phyloP scores from a whole-genome alignment of 2,797 vertebrate species.

The Protosalanx chinensis region DNA sequence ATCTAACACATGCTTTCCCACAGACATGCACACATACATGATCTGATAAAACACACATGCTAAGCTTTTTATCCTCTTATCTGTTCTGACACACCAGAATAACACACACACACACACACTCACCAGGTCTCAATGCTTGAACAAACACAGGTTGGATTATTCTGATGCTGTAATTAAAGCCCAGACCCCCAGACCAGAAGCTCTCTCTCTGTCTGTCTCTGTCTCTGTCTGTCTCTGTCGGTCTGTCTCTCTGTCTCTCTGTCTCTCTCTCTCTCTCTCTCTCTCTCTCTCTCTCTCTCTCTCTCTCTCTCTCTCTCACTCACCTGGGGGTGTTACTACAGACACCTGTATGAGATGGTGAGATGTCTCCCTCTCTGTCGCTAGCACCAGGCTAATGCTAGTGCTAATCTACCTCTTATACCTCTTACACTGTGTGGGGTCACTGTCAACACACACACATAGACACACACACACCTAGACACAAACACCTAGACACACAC shows the following conservation, averaged over 20 bases:
- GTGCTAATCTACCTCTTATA: too few relatives aligned
- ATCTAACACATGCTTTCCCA: background rate
- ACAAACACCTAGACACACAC: background rate
- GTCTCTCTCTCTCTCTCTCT: too few relatives aligned
- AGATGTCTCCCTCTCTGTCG: constrained; percentile 9
- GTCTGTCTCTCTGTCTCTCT: too few relatives aligned
- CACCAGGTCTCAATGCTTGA: constrained; percentile 36
- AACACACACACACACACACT: constrained; percentile 12
- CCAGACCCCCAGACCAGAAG: constrained; percentile 36
- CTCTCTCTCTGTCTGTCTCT: constrained; percentile 13
- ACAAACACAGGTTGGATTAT: constrained; percentile 62
- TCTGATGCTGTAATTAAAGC: constrained; percentile 66
- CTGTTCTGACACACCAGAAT: background rate
- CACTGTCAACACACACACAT: too few relatives aligned
- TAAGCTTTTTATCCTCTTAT: background rate
- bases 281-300: too few relatives aligned
- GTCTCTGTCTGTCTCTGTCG: too few relatives aligned
- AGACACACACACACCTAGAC: background rate
- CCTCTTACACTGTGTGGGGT: too few relatives aligned
- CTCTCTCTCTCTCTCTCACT: too few relatives aligned
- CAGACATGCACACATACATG: background rate
- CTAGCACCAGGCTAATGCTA: too few relatives aligned
- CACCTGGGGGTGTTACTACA: constrained; percentile 34
- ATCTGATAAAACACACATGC: background rate
- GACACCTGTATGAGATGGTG: constrained; percentile 54